These are phyloP conservation scores for Nasua narica DNA, from an alignment of 2,797 vertebrate genomes.

Conservation along the genomic window DNA sequence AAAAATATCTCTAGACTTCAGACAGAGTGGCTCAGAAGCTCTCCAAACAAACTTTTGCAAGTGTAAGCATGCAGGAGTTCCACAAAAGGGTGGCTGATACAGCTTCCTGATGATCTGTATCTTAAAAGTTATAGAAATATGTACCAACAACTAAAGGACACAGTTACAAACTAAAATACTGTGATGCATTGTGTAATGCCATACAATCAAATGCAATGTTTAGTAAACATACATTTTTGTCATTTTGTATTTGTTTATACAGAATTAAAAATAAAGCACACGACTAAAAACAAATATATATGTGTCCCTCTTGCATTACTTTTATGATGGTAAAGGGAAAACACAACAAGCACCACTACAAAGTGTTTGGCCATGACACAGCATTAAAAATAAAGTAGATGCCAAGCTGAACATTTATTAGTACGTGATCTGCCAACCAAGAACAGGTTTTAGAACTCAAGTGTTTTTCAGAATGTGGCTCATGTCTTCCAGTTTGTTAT, in stretches of 20 bases:
- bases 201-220: slow-evolving; percentile 83
- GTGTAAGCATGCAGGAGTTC: slow-evolving; percentile 81
- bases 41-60: slow-evolving; percentile 78
- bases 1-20: slow-evolving; percentile 59
- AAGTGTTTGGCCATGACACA: neutral
- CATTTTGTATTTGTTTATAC: slow-evolving; percentile 85
- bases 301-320: neutral
- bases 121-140: slow-evolving; percentile 78
- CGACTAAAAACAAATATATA: slow-evolving; percentile 72
- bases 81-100: slow-evolving; percentile 78
- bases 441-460: slow-evolving; percentile 12
- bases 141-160: slow-evolving; percentile 80
- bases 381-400: slow-evolving; percentile 14
- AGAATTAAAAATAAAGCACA: slow-evolving; percentile 84
- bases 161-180: slow-evolving; percentile 80
- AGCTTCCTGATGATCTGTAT: slow-evolving; percentile 79
- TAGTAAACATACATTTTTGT: slow-evolving; percentile 83
- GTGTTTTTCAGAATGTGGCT: slow-evolving; percentile 9
- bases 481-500: neutral
- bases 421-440: neutral
- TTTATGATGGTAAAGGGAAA: slow-evolving; percentile 28
- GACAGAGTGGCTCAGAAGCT: slow-evolving; percentile 74
- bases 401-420: neutral
- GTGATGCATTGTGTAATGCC: slow-evolving; percentile 82
- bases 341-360: neutral